Evolutionary conservation across 2,797 vertebrate genomes (phyloP).

Genomic region (Holocentrus rufus): DNA sequence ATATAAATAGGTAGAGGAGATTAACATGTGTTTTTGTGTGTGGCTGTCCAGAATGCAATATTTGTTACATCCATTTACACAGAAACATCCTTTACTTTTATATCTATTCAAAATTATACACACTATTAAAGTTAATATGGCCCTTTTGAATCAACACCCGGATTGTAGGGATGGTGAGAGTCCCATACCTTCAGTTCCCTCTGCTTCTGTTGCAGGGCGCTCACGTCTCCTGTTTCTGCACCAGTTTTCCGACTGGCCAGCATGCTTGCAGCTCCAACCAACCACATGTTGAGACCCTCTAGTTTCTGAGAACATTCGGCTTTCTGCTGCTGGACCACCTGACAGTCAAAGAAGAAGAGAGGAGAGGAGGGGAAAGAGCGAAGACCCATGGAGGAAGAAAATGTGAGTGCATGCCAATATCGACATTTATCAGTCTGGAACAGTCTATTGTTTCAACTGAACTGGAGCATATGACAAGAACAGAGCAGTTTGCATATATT

Average conservation of each 20-base stretch:
- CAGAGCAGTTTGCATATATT: background rate
- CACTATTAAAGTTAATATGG: background rate
- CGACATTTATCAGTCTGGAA: background rate
- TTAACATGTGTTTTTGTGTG: no score
- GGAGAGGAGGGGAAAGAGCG: constrained; percentile 10
- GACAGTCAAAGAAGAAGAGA: constrained; percentile 14
- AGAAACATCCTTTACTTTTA: background rate
- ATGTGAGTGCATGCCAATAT: constrained; percentile 27
- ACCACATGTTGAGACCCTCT: constrained; percentile 88
- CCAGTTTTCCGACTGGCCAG: constrained; percentile 82
- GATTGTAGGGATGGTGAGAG: no score
- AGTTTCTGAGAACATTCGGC: constrained; percentile 88
- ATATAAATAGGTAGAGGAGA: background rate
- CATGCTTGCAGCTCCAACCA: constrained; percentile 84
- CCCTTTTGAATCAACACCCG: background rate
- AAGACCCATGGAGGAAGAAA: constrained; percentile 27
- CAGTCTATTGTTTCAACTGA: background rate
- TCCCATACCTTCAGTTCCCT: constrained; percentile 86
- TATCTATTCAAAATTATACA: background rate
- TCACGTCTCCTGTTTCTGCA: constrained; percentile 81
- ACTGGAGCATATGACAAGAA: no score
- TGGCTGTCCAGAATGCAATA: background rate
- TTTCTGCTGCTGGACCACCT: constrained; percentile 95
- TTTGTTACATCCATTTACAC: background rate
- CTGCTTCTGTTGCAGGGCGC: constrained; percentile 85